These are phyloP conservation scores for Tenualosa thibaudeaui DNA, from an alignment of 2,797 vertebrate species.

Conservation along the genomic window DNA sequence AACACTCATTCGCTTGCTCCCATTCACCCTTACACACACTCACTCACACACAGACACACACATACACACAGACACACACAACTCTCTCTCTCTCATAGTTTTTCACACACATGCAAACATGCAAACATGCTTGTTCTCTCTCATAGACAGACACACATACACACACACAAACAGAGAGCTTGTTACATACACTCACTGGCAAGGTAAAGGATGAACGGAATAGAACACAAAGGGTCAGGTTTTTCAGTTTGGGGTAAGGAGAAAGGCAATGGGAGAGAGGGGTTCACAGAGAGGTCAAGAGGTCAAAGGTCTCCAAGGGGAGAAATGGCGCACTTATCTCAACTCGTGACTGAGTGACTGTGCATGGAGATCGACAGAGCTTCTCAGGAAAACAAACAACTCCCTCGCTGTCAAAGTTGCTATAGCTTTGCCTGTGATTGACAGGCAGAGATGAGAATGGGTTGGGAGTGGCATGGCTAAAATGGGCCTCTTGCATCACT, in stretches of 20 bases:
- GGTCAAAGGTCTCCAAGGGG: conserved; percentile 7
- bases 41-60: conserved; percentile 33
- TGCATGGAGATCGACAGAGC: not conserved
- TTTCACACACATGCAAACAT: conserved; percentile 31
- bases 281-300: conserved; percentile 29
- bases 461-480: not conserved
- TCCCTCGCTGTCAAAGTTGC: not conserved
- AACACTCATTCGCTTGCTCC: not conserved
- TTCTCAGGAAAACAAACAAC: not conserved
- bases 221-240: not conserved
- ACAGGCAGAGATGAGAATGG: not conserved
- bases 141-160: conserved; percentile 33
- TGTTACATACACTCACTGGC: conserved; percentile 34
- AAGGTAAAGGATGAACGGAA: not conserved
- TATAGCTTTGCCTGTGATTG: not conserved
- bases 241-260: conserved; percentile 30
- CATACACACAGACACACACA: conserved; percentile 24
- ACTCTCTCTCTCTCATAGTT: too few relatives aligned
- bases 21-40: conserved; percentile 20
- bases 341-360: not conserved
- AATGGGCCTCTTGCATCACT: not conserved
- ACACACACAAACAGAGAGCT: conserved; percentile 27
- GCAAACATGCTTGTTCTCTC: conserved; percentile 32
- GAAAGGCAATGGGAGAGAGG: conserved; percentile 42
- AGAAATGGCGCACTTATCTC: conserved; percentile 8